Evolutionary conservation across 2,888 invertebrate species (phyloP), one percentile per base, ranked within the genome.

Genomic region (Plagodis pulveraria): DNA sequence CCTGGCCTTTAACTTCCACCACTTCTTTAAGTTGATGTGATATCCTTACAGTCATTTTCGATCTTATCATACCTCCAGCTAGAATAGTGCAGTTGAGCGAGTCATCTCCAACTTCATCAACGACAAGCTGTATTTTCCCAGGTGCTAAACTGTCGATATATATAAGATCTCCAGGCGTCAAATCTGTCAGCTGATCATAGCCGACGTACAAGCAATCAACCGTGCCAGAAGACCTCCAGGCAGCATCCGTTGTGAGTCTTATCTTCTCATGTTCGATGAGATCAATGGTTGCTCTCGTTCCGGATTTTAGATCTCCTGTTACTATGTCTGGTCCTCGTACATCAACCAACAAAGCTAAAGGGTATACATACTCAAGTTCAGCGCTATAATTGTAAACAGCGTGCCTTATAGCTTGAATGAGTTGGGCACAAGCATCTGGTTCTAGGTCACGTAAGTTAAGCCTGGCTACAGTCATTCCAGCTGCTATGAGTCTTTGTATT

Each of bases 161-260:
- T 35, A 94, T 77, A 56, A 83, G 72, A 74, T 94, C 94, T 6
- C 90, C 92, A 0, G 87, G 80, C 50, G 91, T 83, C 45, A 94
- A 83, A 62, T 93, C 90, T 9, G 87, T 87, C 11, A 94, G 77
- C 61, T 92, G 86, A 67, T 93, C 90, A 72, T 93, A 94, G 47
- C 91, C 91, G 34, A 94, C 81, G 71, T 87, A 94, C 35, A 94
- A 85, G 76, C 93, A 93, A 58, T 94, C 93, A 44, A 86, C 75
- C 7, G 91, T 93, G 2, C 94, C 94, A 67, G 91, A 84, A 69
- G 94, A 93, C 58, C 91, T 87, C 87, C 94, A 94, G 50, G 83
- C 86, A 6, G 84, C 67, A 72, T 94, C 93, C 0, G 89, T 92
- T 9, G 94, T 94, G 45, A 94, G 65, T 63, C 90, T 83, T 8